Evolutionary conservation across 1,140 invertebrate species (phyloP), one percentile per base, ranked within the genome.

Genomic region (Pogonomyrmex californicus): DNA sequence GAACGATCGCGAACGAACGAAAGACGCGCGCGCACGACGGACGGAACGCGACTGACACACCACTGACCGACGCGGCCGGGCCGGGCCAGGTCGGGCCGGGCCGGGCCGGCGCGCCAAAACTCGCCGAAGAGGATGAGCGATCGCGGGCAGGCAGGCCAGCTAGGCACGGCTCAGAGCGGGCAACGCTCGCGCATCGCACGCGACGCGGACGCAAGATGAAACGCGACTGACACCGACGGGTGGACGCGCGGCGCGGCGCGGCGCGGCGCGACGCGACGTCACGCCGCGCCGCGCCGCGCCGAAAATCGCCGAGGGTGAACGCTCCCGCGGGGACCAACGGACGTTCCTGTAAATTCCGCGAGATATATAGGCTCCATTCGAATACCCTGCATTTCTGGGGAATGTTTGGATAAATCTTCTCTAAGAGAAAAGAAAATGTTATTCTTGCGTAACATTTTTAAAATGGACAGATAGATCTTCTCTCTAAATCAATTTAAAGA

Each of bases 141-240:
- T 47, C 66, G 66, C 66, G n/a, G n/a, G 33, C 9, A 17, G 30
- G 17, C 23, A 17, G 65, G n/a, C n/a, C n/a, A n/a, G n/a, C n/a
- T n/a, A n/a, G n/a, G n/a, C n/a, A 47, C 79, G 63, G 9, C 5
- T 36, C 5, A 65, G 36, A 23, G 6, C 58, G 62, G 33, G 41
- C 36, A 30, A 30, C 51, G n/a, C 4, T 38, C n/a, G 17, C 86
- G 47, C 54, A 6, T 51, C 70, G 14, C 65, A n/a, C 7, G 14
- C 83, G 6, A 44, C 86, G 77, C 86, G 41, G 4, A 77, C 85
- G 85, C 77, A 33, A 56, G 66, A 87, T 44, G 63, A 65, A 83
- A 38, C 86, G 78, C 73, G 73, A 76, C 73, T 60, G 85, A 85
- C 38, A 30, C 41, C 30, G 7, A 33, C 30, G 17, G 38, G 33